Conservation (phyloP, 2,797 vertebrate genomes). For the Chaunax sp. region DNA sequence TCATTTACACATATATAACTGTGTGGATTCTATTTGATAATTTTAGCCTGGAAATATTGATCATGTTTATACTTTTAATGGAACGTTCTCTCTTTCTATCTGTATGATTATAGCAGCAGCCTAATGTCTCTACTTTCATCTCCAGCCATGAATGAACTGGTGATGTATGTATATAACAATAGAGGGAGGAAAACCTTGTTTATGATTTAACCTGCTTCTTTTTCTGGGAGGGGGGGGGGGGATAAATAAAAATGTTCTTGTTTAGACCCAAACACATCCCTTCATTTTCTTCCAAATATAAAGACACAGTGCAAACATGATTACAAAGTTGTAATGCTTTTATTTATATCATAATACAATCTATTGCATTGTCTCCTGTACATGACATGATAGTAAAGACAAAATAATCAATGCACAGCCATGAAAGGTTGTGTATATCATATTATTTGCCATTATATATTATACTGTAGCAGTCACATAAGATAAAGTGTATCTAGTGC, state of each 20-base stretch:
- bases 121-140: constrained; percentile 57
- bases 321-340: constrained; percentile 51
- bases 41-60: constrained; percentile 81
- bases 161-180: constrained; percentile 61
- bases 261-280: constrained; percentile 1
- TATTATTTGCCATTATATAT: constrained; percentile 62
- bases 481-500: constrained; percentile 82
- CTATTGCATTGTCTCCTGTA: constrained; percentile 62
- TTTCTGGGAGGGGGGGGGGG: constrained; percentile 2
- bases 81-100: constrained; percentile 75
- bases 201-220: constrained; percentile 19
- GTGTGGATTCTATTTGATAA: constrained; percentile 83
- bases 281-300: not conserved
- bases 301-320: not conserved
- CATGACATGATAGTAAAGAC: constrained; percentile 42
- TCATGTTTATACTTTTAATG: constrained; percentile 83
- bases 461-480: constrained; percentile 66
- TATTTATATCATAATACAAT: constrained; percentile 62
- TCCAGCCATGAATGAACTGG: constrained; percentile 53
- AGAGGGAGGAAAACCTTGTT: constrained; percentile 34
- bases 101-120: constrained; percentile 55
- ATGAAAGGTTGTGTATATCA: constrained; percentile 49
- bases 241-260: constrained; percentile 24
- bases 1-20: constrained; percentile 85
- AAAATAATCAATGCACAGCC: constrained; percentile 53